These are phyloP conservation scores for Drosophila lacicola DNA, from an alignment of 2,888 invertebrate species.

Conservation along the genomic window DNA sequence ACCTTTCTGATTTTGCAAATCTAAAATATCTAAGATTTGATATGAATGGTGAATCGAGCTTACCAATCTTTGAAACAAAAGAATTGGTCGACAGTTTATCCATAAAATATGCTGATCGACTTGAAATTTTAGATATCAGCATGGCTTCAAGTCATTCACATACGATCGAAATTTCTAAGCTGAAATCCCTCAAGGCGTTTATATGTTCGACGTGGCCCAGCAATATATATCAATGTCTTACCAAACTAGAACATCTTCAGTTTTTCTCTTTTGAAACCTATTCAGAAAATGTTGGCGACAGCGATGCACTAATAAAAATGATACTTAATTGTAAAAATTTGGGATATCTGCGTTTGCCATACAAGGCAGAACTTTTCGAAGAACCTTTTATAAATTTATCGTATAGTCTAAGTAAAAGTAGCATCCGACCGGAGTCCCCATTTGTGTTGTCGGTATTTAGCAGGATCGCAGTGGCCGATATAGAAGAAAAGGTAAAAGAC, in stretches of 20 bases:
- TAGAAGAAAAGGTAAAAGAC: constrained; percentile 17
- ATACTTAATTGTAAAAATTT: constrained; percentile 10
- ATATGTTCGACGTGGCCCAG: constrained; percentile 16
- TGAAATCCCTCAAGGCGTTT: constrained; percentile 18
- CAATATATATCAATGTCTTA: background rate
- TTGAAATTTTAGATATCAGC: constrained; percentile 23
- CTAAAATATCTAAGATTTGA: constrained; percentile 24
- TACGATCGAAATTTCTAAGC: constrained; percentile 4
- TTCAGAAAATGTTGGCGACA: background rate
- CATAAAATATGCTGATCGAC: constrained; percentile 23
- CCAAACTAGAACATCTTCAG: constrained; percentile 11
- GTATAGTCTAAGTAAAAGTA: constrained; percentile 6
- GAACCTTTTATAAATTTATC: constrained; percentile 8
- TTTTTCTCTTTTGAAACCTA: constrained; percentile 14
- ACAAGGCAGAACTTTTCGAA: background rate
- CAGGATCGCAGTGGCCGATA: background rate
- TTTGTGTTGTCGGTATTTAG: constrained; percentile 17
- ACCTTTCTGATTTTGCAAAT: constrained; percentile 13
- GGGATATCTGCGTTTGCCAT: constrained; percentile 28
- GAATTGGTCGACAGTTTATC: background rate
- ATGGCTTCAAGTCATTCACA: background rate
- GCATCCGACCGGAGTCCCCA: background rate
- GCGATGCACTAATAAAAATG: background rate
- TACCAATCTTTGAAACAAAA: background rate
- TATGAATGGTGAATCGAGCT: background rate